Conservation (phyloP, 2,888 invertebrate genomes). For the Sympetrum striolatum region DNA sequence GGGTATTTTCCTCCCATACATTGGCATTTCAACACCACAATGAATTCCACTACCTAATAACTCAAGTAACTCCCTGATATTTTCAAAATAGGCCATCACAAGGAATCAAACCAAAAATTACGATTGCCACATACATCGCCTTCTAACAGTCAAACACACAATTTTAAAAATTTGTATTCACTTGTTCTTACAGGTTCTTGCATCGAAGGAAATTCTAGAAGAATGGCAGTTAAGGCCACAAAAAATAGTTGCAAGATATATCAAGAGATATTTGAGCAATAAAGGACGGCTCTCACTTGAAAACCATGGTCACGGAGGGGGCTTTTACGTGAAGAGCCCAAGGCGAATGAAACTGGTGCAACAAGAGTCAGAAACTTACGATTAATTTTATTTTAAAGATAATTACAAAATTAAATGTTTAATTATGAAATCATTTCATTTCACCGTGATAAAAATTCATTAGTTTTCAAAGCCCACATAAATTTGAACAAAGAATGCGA, state of each 20-base stretch:
- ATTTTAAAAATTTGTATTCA: neutral
- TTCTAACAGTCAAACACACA: neutral
- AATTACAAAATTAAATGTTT: neutral
- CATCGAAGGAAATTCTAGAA: slow-evolving; percentile 86
- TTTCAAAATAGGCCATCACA: neutral
- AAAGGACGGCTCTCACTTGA: slow-evolving; percentile 74
- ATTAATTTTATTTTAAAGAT: slow-evolving; percentile 63
- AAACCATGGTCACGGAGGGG: slow-evolving; percentile 73
- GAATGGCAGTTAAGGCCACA: slow-evolving; percentile 93
- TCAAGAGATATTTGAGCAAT: slow-evolving; percentile 80
- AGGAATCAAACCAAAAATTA: neutral
- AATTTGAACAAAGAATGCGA: neutral
- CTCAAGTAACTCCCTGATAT: too few relatives aligned
- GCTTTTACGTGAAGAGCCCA: slow-evolving; percentile 83
- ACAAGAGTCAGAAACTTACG: slow-evolving; percentile 89
- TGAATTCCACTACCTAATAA: too few relatives aligned
- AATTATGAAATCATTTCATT: neutral
- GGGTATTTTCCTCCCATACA: too few relatives aligned
- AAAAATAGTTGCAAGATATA: slow-evolving; percentile 80
- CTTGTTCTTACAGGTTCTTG: slow-evolving; percentile 69
- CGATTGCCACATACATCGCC: too few relatives aligned
- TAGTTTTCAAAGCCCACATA: neutral
- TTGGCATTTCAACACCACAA: too few relatives aligned
- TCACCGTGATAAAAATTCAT: neutral
- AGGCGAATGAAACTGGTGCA: slow-evolving; percentile 87